phyloP scores from a whole-genome alignment of 2,888 invertebrate genomes.

The Noctuana brunneofusca region DNA sequence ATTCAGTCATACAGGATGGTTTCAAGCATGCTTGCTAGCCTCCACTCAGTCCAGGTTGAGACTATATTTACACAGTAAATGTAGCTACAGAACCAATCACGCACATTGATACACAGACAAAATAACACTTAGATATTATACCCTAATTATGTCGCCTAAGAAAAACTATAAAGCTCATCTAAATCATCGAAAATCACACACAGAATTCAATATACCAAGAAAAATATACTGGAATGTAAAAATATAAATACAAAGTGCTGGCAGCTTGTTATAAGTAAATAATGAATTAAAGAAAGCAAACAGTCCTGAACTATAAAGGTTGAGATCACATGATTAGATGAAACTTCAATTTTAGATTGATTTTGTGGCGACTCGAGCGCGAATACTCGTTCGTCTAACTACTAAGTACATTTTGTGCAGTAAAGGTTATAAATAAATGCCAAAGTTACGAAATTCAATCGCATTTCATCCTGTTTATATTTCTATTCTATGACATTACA shows the following conservation, averaged over 20 bases:
- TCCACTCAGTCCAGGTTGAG: slow-evolving; percentile 54
- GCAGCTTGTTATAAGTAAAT: slow-evolving; percentile 47
- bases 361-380: slow-evolving; percentile 49
- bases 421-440: slow-evolving; percentile 68
- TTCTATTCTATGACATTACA: slow-evolving; percentile 58
- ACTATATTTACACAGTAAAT: slow-evolving; percentile 68
- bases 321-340: slow-evolving; percentile 74
- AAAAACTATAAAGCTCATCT: slow-evolving; percentile 72
- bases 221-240: slow-evolving; percentile 76
- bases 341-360: slow-evolving; percentile 57
- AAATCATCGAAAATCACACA: slow-evolving; percentile 69
- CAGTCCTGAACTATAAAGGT: slow-evolving; percentile 61
- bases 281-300: slow-evolving; percentile 49
- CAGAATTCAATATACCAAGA: slow-evolving; percentile 60
- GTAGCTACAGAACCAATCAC: slow-evolving; percentile 62
- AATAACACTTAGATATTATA: slow-evolving; percentile 62
- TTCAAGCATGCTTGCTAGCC: slow-evolving; percentile 55
- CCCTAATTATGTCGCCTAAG: slow-evolving; percentile 65
- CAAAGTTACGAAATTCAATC: slow-evolving; percentile 62
- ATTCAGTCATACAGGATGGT: slow-evolving; percentile 64
- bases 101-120: slow-evolving; percentile 61
- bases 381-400: slow-evolving; percentile 57
- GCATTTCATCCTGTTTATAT: slow-evolving; percentile 56
- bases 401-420: slow-evolving; percentile 82
- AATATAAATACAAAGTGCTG: slow-evolving; percentile 55